phyloP scores from a whole-genome alignment of 2,113 vertebrate genomes.

The Vimba vimba region DNA sequence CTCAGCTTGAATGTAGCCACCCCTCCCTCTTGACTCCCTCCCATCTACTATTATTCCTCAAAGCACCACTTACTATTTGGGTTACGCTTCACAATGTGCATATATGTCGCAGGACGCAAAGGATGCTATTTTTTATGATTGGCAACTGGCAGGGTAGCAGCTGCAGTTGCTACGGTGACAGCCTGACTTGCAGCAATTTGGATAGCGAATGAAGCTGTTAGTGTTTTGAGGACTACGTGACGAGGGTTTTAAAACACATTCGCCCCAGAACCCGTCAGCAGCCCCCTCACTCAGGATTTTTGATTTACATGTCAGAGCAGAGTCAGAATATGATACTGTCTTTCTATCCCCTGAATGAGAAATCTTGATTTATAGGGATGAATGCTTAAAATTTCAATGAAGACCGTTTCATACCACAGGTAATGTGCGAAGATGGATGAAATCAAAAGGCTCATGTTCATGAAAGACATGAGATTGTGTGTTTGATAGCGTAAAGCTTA shows the following conservation, averaged over 20 bases:
- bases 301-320: conserved; percentile 29
- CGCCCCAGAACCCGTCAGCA: conserved; percentile 48
- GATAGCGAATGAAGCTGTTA: conserved; percentile 67
- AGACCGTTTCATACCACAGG: neutral
- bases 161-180: conserved; percentile 81
- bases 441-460: neutral
- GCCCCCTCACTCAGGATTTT: conserved; percentile 27
- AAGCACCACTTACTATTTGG: conserved; percentile 53
- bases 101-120: conserved; percentile 65
- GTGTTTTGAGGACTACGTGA: conserved; percentile 50
- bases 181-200: conserved; percentile 76
- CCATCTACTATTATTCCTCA: conserved; percentile 47
- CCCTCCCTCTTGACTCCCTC: conserved; percentile 23
- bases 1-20: conserved; percentile 39
- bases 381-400: neutral
- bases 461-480: neutral
- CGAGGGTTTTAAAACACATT: conserved; percentile 54
- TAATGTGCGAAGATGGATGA: neutral
- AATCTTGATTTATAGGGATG: conserved; percentile 30
- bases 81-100: conserved; percentile 45
- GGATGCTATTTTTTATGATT: conserved; percentile 73
- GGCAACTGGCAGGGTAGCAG: conserved; percentile 58
- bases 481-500: neutral
- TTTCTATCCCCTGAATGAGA: conserved; percentile 10
- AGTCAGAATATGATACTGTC: conserved; percentile 28